Percentiles rank a stretch among this genome's conserved stretches.
These are phyloP conservation scores for Hypsibius dujardini DNA, from an alignment of 1,140 invertebrate species.

Conservation along the genomic window DNA sequence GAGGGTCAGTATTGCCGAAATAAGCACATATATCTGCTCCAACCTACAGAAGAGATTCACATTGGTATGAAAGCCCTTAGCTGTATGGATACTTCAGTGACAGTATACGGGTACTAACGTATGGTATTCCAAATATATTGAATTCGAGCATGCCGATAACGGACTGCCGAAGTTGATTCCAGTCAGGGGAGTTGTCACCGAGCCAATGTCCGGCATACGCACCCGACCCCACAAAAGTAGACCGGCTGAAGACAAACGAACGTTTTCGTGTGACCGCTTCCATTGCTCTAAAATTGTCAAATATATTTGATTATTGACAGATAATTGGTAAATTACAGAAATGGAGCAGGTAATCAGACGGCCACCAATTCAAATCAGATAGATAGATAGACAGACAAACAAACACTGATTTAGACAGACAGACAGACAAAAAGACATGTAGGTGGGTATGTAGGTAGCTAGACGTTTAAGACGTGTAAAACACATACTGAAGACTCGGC, in stretches of 20 bases:
- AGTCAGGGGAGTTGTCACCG: background rate
- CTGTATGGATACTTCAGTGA: conserved; percentile 16
- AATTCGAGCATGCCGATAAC: conserved; percentile 32
- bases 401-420: too few species aligned
- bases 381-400: too few species aligned
- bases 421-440: too few species aligned
- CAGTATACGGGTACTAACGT: conserved; percentile 26
- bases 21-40: conserved; percentile 83
- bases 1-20: conserved; percentile 49
- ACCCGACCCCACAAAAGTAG: background rate
- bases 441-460: too few species aligned
- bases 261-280: background rate
- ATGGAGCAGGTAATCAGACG: too few species aligned
- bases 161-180: background rate
- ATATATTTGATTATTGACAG: too few species aligned
- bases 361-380: background rate
- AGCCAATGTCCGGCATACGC: conserved; percentile 7
- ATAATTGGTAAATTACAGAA: too few species aligned
- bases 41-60: conserved; percentile 49
- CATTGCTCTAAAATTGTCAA: too few species aligned
- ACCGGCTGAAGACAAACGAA: background rate
- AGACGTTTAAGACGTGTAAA: background rate
- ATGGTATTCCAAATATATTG: conserved; percentile 34
- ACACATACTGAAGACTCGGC: conserved; percentile 24
- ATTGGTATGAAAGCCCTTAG: background rate